Evolutionary conservation across 2,888 invertebrate genomes (phyloP).

Genomic region (Thymelicus acteon): DNA sequence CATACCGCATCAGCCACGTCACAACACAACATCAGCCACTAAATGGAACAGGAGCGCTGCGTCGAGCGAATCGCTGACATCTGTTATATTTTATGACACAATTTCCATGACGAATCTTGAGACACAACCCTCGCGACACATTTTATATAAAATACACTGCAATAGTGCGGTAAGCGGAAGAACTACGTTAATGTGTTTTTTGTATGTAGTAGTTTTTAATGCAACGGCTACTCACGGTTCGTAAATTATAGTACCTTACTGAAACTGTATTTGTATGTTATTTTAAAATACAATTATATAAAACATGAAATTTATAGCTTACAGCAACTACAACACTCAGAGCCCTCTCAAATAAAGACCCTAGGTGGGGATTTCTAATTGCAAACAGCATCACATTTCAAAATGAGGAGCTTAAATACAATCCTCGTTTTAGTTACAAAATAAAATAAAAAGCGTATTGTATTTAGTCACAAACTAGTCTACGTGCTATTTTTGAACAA

Average conservation of each 20-base stretch:
- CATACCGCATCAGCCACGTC: neutral
- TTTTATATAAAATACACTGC: neutral
- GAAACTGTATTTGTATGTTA: no score
- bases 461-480: constrained; percentile 3
- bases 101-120: constrained; percentile 12
- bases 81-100: constrained; percentile 13
- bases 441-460: neutral
- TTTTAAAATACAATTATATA: no score
- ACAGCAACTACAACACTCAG: no score
- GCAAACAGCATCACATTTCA: neutral
- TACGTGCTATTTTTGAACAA: neutral
- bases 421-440: neutral
- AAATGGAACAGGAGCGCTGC: constrained; percentile 5
- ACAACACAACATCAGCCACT: neutral
- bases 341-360: no score
- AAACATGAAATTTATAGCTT: no score
- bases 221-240: no score
- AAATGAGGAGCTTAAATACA: neutral
- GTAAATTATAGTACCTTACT: no score
- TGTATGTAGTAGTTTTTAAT: no score
- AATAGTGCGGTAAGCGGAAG: neutral
- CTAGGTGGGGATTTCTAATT: neutral
- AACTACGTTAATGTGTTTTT: no score
- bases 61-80: constrained; percentile 4
- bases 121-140: neutral